These are phyloP conservation scores for Chitala chitala DNA, from an alignment of 2,113 vertebrate species.

Conservation along the genomic window DNA sequence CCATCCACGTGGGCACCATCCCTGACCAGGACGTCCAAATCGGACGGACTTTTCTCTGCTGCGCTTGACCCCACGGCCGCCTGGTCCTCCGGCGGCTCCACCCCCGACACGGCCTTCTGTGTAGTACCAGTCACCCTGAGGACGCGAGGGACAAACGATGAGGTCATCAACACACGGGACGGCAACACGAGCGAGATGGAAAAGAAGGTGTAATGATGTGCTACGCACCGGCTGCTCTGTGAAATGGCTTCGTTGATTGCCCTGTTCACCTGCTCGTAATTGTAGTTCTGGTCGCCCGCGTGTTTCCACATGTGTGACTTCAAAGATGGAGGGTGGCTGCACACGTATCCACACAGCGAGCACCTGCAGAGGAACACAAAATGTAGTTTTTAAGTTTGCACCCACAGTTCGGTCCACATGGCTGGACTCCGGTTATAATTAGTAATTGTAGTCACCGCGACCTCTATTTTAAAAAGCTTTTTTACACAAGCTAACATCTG, in stretches of 20 bases:
- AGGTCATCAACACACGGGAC: not conserved
- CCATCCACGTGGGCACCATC: constrained; percentile 39
- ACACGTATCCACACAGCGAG: constrained; percentile 93
- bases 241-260: constrained; percentile 97
- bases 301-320: constrained; percentile 99
- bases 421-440: too few relatives aligned
- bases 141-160: not conserved
- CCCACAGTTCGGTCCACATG: too few relatives aligned
- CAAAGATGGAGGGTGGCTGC: constrained; percentile 92
- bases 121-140: constrained; percentile 41
- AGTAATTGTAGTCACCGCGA: too few relatives aligned
- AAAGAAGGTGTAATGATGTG: too few relatives aligned
- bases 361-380: constrained; percentile 68
- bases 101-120: constrained; percentile 38
- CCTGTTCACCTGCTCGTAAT: constrained; percentile 97
- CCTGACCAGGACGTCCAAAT: constrained; percentile 46
- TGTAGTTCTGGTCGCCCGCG: constrained; percentile 96
- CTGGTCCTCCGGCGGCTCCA: constrained; percentile 43
- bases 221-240: constrained; percentile 80
- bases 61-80: constrained; percentile 20
- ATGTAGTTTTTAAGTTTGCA: too few relatives aligned
- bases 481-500: too few relatives aligned
- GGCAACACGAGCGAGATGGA: not conserved
- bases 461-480: too few relatives aligned
- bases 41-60: constrained; percentile 55